A percentile compares a stretch with the other conserved stretches of the same genome.
Conservation (phyloP, 2,113 vertebrate genomes). For the Eulacestoma nigropectus region DNA sequence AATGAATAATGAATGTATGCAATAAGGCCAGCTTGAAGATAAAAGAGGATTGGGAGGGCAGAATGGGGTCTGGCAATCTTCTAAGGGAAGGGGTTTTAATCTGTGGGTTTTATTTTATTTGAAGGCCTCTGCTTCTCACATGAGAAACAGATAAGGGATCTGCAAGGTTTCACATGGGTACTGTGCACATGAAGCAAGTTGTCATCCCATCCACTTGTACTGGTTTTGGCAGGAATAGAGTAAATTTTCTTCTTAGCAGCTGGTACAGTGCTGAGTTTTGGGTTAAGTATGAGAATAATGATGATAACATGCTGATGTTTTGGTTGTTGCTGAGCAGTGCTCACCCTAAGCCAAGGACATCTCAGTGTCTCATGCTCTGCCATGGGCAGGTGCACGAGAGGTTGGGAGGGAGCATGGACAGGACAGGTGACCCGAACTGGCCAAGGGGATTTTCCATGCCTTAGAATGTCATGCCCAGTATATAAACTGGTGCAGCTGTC, state of each 20-base stretch:
- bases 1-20: not conserved
- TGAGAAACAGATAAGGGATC: not conserved
- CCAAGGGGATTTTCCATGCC: not conserved
- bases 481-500: not conserved
- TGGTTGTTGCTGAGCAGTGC: not conserved
- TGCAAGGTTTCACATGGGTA: not conserved
- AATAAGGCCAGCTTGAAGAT: not conserved
- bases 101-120: not conserved
- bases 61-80: not conserved
- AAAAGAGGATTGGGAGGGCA: not conserved
- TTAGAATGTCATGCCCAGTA: too few species aligned
- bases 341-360: not conserved
- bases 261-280: not conserved
- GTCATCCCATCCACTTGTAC: not conserved
- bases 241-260: not conserved
- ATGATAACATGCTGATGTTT: fast-evolving
- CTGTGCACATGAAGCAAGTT: fast-evolving
- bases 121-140: not conserved
- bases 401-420: not conserved
- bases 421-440: not conserved
- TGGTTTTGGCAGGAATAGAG: not conserved
- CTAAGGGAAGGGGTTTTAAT: not conserved
- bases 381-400: fast-evolving
- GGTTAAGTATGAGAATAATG: not conserved
- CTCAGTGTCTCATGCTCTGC: not conserved